These are phyloP conservation scores for Clarias platycephalus DNA, from an alignment of 2,797 vertebrate genomes.

Conservation along the genomic window DNA sequence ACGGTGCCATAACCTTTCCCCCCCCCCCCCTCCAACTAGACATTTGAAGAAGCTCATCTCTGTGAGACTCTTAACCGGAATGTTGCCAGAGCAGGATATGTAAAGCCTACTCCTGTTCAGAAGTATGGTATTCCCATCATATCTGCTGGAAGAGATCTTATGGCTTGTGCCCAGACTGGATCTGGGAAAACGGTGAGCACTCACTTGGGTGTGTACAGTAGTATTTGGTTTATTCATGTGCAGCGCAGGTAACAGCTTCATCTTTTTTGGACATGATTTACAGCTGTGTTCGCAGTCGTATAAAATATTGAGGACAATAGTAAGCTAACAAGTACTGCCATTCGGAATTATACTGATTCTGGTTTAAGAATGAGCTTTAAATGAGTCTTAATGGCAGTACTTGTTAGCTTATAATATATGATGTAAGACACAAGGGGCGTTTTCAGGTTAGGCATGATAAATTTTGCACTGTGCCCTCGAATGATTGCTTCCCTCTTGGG, in stretches of 20 bases:
- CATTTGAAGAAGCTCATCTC: slow-evolving; percentile 84
- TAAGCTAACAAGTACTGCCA: neutral
- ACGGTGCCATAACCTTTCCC: neutral
- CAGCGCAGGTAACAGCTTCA: too few species aligned
- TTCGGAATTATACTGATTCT: too few species aligned
- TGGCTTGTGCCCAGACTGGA: slow-evolving; percentile 97
- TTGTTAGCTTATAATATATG: too few species aligned
- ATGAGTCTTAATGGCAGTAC: too few species aligned
- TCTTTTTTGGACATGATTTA: neutral
- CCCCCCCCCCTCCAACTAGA: slow-evolving; percentile 66
- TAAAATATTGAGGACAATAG: neutral
- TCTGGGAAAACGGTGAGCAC: slow-evolving; percentile 92
- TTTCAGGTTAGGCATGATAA: too few species aligned
- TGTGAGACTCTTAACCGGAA: slow-evolving; percentile 82
- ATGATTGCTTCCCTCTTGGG: too few species aligned
- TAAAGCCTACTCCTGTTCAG: slow-evolving; percentile 92
- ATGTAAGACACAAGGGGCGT: neutral
- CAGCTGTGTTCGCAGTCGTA: neutral
- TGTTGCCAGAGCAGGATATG: slow-evolving; percentile 84
- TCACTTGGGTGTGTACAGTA: neutral
- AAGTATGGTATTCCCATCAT: slow-evolving; percentile 94
- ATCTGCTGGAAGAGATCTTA: slow-evolving; percentile 85
- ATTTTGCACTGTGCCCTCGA: too few species aligned
- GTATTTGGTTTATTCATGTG: neutral
- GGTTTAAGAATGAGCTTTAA: too few species aligned